Base-by-base conservation (phyloP, 2,113 vertebrate genomes). In the Felis catus region DNA sequence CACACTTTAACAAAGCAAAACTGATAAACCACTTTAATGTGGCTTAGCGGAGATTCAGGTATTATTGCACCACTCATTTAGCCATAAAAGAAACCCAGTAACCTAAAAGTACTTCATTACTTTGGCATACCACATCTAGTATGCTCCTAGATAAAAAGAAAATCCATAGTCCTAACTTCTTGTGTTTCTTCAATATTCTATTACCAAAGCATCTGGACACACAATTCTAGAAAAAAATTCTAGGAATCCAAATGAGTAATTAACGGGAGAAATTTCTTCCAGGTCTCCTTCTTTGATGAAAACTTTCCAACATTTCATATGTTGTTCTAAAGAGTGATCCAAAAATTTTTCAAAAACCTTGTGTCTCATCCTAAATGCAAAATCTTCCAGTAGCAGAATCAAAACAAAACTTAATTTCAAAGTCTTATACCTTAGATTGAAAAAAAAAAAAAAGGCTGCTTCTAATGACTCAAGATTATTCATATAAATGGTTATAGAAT, bases 331-430 rank as follows among this genome's bases (percentile, higher is more conserved):
- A 91, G 18, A 87, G 41, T 83, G 6, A 36, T 88, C 66, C 65
- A 93, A 85, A 96, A 76, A 70, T 66, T 89, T 74, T 89, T 74
- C 83, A 86, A 97, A 91, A 96, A 45, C 21, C 65, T 85, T 95
- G 27, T 82, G 65, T 7, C 10, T 96, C 71, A 96, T 58, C 51
- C 51, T 92, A 96, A 94, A 65, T 14, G 23, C 15, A 94, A 91
- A 95, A 85, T 94, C 81, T 96, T 96, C 87, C 39, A 97, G 65
- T 45, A 96, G 91, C 55, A 97, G 84, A 95, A 97, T 87, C 41
- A 92, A 97, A 39, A 89, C 7, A 95, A 97, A 95, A 95, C 29
- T 92, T 85, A 95, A 95, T 55, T 97, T 93, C 74, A 89, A 94
- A 97, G 27, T 51, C 88, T 81, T 66, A 25, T 48, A 55, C 36